Conservation (phyloP, 2,113 vertebrate species). For the Neogobius melanostomus region DNA sequence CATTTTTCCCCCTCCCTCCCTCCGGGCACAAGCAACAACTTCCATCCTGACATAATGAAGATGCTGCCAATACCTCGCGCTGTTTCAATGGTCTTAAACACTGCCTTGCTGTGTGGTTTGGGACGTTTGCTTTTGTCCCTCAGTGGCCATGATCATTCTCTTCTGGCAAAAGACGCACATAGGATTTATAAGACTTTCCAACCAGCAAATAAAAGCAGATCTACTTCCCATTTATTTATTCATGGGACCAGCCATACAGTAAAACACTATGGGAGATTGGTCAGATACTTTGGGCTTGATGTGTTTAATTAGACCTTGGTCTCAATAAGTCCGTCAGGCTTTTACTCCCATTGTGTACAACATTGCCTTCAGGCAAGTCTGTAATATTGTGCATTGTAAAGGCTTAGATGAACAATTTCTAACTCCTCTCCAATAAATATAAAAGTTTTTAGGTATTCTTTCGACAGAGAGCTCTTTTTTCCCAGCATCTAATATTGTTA, state of each 20-base stretch:
- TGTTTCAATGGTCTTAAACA: constrained; percentile 53
- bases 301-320: background rate
- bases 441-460: background rate
- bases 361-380: background rate
- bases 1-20: constrained; percentile 11
- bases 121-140: constrained; percentile 22
- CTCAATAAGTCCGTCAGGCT: background rate
- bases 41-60: constrained; percentile 57
- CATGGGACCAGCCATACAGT: background rate
- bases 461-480: too few relatives aligned
- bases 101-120: constrained; percentile 25
- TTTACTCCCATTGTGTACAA: background rate
- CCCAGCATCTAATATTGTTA: too few relatives aligned
- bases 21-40: constrained; percentile 40
- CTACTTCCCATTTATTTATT: background rate
- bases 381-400: background rate
- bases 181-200: background rate
- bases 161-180: constrained; percentile 1
- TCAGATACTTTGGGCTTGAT: background rate
- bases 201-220: background rate
- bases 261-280: background rate
- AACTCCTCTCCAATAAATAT: background rate
- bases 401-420: background rate
- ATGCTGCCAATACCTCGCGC: constrained; percentile 35
- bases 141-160: constrained; percentile 21